Base-by-base conservation (phyloP, 2,888 invertebrate species). In the Cheilosia soror region DNA sequence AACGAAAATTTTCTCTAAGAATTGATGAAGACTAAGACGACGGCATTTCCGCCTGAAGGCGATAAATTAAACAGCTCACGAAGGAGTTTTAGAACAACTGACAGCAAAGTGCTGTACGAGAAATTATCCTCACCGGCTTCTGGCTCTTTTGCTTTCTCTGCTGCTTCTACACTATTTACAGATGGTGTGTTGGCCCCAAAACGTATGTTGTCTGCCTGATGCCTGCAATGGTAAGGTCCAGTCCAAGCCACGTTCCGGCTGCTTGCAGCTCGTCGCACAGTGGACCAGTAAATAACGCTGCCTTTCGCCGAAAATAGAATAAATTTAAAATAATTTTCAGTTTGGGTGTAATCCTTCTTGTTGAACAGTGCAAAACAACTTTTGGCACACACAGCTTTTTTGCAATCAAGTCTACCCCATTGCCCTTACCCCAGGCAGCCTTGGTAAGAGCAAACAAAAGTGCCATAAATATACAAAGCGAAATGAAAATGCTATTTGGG, bases 41-140 rank as follows among this genome's bases (percentile, higher is more conserved):
- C 37, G 37, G 11, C 11, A 37, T 58, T 65, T 76, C 49, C 49
- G 33, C 69, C 55, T 44, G 20, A 37, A 49, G 72, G 55, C 73
- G 63, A 73, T 83, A 83, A 83, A 83, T 83, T 78, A 83, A 73
- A 55, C 69, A 57, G 57, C 69, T 71, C 81, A 69, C 63, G 69
- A 44, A 73, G 47, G 68, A 68, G 75, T 62, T 69, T 80, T 51
- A 83, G 29, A 62, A 73, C 83, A 57, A 37, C 37, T 37, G 83
- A 83, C 72, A 73, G 57, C 63, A 40, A 66, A 73, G 62, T 63
- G 58, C 15, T 63, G 63, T 58, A 33, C 27, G 49, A 51, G 53
- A 60, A 78, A 78, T 83, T 65, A 65, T 69, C 40, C 68, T 58
- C 69, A 37, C 37, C 13, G 31, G 60, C 20, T 20, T 37, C 25